Conservation (phyloP, 2,797 vertebrate species). For the Euphonia xanthogaster region DNA sequence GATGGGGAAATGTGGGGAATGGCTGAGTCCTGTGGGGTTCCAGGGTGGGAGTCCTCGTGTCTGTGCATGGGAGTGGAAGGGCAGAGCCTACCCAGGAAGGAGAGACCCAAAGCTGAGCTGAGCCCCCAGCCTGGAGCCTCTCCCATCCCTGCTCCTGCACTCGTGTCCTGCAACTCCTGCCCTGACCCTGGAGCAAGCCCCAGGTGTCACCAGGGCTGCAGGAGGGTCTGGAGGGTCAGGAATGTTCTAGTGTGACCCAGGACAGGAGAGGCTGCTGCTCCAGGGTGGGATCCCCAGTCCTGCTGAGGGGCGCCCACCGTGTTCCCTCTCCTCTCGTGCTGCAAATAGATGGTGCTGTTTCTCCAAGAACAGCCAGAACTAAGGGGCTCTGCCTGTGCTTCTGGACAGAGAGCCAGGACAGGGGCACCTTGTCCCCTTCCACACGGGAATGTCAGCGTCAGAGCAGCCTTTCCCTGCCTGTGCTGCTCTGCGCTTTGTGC, state of each 20-base stretch:
- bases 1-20: not conserved
- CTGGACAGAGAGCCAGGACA: not conserved
- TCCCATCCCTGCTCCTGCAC: not conserved
- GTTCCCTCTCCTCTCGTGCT: fast-evolving
- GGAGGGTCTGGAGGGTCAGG: not conserved
- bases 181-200: not conserved
- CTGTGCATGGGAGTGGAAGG: fast-evolving
- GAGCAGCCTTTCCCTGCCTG: not conserved
- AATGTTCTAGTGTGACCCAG: not conserved
- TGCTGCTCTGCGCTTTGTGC: not conserved
- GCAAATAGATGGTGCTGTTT: not conserved
- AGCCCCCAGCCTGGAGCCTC: not conserved
- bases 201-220: not conserved
- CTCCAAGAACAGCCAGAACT: not conserved
- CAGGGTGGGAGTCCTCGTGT: fast-evolving
- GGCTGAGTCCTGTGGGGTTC: not conserved
- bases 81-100: not conserved
- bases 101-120: not conserved
- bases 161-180: fast-evolving
- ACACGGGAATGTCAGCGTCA: fast-evolving
- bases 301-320: fast-evolving
- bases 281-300: not conserved
- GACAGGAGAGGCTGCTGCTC: not conserved
- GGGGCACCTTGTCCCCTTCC: not conserved
- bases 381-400: not conserved